These are phyloP conservation scores for Phania funesta DNA, from an alignment of 2,888 invertebrate genomes.

Conservation along the genomic window DNA sequence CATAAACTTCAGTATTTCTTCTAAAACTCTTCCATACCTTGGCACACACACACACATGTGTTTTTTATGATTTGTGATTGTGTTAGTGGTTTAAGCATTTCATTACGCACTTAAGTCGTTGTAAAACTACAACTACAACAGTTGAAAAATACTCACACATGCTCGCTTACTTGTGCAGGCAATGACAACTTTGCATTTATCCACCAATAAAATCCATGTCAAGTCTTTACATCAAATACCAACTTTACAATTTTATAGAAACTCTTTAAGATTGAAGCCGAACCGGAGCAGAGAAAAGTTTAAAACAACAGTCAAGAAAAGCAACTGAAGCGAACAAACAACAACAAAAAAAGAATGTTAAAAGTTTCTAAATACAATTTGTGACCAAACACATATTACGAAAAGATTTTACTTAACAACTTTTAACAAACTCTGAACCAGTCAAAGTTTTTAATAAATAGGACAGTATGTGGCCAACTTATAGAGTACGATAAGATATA, in stretches of 20 bases:
- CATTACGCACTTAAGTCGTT: constrained; percentile 63
- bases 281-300: not conserved
- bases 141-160: not conserved
- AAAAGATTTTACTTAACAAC: constrained; percentile 57
- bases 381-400: constrained; percentile 66
- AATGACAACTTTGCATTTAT: constrained; percentile 11
- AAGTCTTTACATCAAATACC: constrained; percentile 64
- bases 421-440: constrained; percentile 48
- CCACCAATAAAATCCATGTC: constrained; percentile 44
- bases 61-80: constrained; percentile 7
- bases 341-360: constrained; percentile 13
- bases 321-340: constrained; percentile 1
- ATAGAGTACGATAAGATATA: not conserved
- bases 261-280: constrained; percentile 55
- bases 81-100: constrained; percentile 52
- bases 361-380: constrained; percentile 64
- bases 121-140: constrained; percentile 11
- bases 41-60: constrained; percentile 6
- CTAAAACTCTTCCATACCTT: constrained; percentile 15
- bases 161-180: not conserved
- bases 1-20: constrained; percentile 48
- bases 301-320: constrained; percentile 19
- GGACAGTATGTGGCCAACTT: constrained; percentile 13
- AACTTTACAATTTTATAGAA: constrained; percentile 37
- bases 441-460: constrained; percentile 38